Conservation (phyloP, 35 echinoderm and acorn worm species). For the Chiridota heheva region DNA sequence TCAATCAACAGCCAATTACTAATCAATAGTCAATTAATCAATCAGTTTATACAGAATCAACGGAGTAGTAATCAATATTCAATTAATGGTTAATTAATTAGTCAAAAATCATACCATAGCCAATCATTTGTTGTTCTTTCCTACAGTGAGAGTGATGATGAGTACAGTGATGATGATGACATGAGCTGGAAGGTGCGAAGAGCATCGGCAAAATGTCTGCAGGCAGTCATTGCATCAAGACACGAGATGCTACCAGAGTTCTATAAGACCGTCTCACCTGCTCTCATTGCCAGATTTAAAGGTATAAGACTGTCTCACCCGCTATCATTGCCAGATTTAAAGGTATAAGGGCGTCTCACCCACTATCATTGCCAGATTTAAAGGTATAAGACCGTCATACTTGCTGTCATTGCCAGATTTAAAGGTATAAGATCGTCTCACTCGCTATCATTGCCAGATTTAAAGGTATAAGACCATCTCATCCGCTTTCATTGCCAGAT, state of each 20-base stretch:
- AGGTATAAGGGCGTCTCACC: too few relatives aligned
- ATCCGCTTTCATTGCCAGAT: constrained; percentile 82
- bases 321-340: constrained; percentile 92
- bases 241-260: constrained; percentile 94
- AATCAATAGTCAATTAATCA: too few relatives aligned
- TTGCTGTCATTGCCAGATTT: too few relatives aligned
- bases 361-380: too few relatives aligned
- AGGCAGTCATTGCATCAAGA: constrained; percentile 79
- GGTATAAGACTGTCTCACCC: constrained; percentile 77
- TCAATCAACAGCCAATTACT: too few relatives aligned
- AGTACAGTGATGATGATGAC: constrained; percentile 98
- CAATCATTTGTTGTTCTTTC: not conserved
- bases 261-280: constrained; percentile 84
- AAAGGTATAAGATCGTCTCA: too few relatives aligned
- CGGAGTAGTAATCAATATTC: too few relatives aligned
- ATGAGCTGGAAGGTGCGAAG: constrained; percentile 98
- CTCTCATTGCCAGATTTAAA: constrained; percentile 93
- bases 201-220: constrained; percentile 87
- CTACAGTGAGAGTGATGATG: constrained; percentile 87
- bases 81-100: too few relatives aligned
- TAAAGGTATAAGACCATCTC: constrained; percentile 84
- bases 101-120: too few relatives aligned
- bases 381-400: too few relatives aligned
- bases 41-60: too few relatives aligned
- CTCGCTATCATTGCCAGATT: too few relatives aligned